Base-by-base conservation (phyloP, 2,797 vertebrate species). In the Microctenopoma steveboyesi region DNA sequence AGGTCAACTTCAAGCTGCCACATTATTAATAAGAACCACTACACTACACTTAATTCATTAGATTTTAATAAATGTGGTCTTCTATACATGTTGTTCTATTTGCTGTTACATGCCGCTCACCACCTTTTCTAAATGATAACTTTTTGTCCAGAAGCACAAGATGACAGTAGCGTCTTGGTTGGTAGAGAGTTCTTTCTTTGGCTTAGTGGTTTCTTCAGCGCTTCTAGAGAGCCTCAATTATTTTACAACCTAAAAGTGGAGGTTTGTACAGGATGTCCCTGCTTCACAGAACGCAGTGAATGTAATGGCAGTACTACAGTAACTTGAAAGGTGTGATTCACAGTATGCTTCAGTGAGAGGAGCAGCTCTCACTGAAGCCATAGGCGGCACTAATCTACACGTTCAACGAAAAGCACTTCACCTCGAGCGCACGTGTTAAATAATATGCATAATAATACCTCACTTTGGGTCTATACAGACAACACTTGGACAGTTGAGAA, bases 401-500 rank as follows among this genome's bases (percentile, higher is more conserved):
- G 56, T 30, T 52, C 47, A 40, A 15, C 16, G 35, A 25, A 15
- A 48, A 67, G n/a, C 22, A 6, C 37, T 39, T 50, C 35, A n/a
- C 30, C 39, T 10, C 3, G 35, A 42, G 53, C 10, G n/a, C 52
- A 39, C 33, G 35, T 28, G 39, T 14, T 25, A 40, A 27, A 53
- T 28, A 33, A 64, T 7, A 63, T 5, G 55, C 18, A 53, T 63
- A 18, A 55, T n/a, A 33, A 70, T 50, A 35, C 7, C 25, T 39
- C 18, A 9, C 51, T 68, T 60, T 43, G 16, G 51, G 49, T 51
- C 50, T 33, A 2, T 61, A 63, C 48, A 67, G 51, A 51, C 18
- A 64, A 39, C 53, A 63, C 64, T 57, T 12, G 39, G 48, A 54
- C 7, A 3, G 53, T 62, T 28, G 47, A 68, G 56, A 46, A 62